Evolutionary conservation across 2,888 invertebrate genomes (phyloP).

Genomic region (Hyppa rectilinea): DNA sequence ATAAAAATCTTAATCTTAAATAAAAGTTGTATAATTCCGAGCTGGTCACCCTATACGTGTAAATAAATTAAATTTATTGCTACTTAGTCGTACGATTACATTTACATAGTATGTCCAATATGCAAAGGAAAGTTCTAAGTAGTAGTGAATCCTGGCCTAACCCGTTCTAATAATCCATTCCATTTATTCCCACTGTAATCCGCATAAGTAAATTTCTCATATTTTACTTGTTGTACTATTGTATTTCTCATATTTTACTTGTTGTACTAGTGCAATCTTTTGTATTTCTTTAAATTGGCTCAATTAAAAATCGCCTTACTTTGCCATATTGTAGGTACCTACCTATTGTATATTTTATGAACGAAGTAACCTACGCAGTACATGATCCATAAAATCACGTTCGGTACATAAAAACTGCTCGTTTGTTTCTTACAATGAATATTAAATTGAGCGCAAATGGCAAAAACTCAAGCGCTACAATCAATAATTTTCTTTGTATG

Average conservation of each 20-base stretch:
- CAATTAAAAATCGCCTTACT: neutral
- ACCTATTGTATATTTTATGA: neutral
- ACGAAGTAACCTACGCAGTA: slow-evolving; percentile 15
- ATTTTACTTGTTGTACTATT: no score
- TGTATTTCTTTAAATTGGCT: neutral
- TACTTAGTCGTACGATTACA: neutral
- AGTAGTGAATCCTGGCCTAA: neutral
- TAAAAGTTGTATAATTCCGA: neutral
- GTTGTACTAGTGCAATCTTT: no score
- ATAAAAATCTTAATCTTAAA: neutral
- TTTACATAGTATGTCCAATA: neutral
- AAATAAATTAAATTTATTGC: neutral
- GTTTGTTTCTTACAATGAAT: slow-evolving; percentile 56
- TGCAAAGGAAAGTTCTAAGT: neutral
- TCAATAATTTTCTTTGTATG: slow-evolving; percentile 57
- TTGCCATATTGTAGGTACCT: neutral
- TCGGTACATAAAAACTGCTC: slow-evolving; percentile 53
- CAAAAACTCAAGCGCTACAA: slow-evolving; percentile 45
- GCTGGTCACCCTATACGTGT: no score
- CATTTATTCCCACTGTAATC: neutral
- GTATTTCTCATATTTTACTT: no score
- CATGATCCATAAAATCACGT: slow-evolving; percentile 56
- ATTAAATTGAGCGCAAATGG: slow-evolving; percentile 63
- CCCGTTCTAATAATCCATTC: neutral
- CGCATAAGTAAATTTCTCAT: no score